Conservation (phyloP, 2,888 invertebrate genomes). For the Osedax frankpressi region DNA sequence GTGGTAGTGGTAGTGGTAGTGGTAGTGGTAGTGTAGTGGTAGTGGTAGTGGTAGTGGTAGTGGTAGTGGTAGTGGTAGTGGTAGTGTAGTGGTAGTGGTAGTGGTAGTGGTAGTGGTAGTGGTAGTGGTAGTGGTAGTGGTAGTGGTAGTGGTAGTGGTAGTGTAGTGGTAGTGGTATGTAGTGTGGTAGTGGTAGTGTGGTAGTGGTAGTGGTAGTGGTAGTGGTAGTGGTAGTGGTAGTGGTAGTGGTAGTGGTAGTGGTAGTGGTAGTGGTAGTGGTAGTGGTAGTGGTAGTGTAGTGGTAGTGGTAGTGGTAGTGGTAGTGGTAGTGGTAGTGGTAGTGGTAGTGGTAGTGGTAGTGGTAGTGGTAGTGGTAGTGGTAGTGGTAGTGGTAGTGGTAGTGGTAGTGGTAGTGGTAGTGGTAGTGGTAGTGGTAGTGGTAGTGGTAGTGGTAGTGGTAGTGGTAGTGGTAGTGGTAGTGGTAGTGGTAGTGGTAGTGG, state of each 20-base stretch:
- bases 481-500: neutral
- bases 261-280: neutral
- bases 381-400: neutral
- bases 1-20: neutral
- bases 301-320: neutral
- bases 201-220: neutral
- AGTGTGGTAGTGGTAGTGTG: neutral
- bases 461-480: neutral
- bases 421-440: neutral
- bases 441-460: neutral
- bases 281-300: neutral
- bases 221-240: neutral
- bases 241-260: neutral
- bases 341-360: neutral
- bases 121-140: neutral
- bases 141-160: neutral
- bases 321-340: neutral
- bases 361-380: neutral
- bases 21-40: neutral
- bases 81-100: neutral
- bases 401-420: neutral
- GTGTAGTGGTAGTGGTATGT: neutral
- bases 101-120: neutral
- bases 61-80: neutral
- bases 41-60: neutral